A percentile compares a stretch with the other conserved stretches of the same genome.
Conservation (phyloP, 2,888 invertebrate species). For the Parascotia fuliginaria region DNA sequence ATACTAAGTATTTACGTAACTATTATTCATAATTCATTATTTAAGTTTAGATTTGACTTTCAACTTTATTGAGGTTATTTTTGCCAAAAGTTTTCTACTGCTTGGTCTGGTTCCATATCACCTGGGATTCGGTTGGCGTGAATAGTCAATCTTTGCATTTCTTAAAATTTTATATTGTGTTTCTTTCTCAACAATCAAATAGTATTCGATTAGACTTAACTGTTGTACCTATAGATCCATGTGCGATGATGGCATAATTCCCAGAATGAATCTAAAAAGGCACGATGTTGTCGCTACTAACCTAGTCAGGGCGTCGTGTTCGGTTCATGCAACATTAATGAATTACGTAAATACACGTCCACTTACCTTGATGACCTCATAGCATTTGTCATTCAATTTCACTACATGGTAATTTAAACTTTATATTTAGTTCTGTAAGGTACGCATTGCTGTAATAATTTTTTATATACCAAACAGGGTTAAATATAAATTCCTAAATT, state of each 20-base stretch:
- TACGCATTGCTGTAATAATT: not conserved
- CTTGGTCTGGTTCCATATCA: too few species aligned
- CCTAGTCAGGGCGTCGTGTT: constrained; percentile 3
- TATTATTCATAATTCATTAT: too few species aligned
- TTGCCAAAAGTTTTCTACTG: too few species aligned
- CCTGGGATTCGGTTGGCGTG: too few species aligned
- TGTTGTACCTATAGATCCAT: not conserved
- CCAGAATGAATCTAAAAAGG: constrained; percentile 6
- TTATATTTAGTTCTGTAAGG: constrained; percentile 5
- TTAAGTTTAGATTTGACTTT: too few species aligned
- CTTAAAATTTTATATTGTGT: too few species aligned
- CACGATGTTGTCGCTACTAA: constrained; percentile 3
- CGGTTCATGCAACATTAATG: constrained; percentile 32
- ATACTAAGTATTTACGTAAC: too few species aligned
- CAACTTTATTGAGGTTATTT: too few species aligned
- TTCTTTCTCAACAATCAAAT: not conserved
- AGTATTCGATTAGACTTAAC: not conserved
- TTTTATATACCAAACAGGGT: constrained; percentile 5
- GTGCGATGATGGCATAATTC: constrained; percentile 9
- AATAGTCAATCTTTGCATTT: too few species aligned
- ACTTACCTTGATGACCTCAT: constrained; percentile 59
- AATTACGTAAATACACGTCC: constrained; percentile 46
- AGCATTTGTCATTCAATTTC: constrained; percentile 25
- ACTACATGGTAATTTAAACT: constrained; percentile 7
- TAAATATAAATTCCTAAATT: constrained; percentile 21